phyloP scores from a whole-genome alignment of 2,888 invertebrate species.

The Drosophila leonis region DNA sequence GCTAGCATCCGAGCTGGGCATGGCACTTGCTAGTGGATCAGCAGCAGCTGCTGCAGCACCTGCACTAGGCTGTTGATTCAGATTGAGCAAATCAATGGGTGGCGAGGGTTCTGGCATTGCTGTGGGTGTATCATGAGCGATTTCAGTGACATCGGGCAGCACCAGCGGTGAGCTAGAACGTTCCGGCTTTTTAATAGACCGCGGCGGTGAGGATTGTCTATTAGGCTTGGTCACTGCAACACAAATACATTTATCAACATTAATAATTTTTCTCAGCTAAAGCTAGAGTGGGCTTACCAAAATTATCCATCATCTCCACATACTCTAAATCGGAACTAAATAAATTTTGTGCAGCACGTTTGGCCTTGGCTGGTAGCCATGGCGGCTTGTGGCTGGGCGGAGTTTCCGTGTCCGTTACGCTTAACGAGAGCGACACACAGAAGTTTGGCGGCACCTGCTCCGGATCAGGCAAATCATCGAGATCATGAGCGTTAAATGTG shows the following conservation, averaged over 20 bases:
- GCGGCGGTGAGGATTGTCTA: conserved; percentile 81
- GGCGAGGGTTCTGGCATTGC: conserved; percentile 79
- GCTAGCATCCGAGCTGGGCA: conserved; percentile 85
- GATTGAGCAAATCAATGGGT: conserved; percentile 87
- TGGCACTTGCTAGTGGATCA: conserved; percentile 76
- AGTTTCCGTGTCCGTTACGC: conserved; percentile 90
- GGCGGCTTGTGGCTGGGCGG: conserved; percentile 89
- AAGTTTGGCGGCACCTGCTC: conserved; percentile 91
- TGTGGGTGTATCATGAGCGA: conserved; percentile 77
- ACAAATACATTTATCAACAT: not conserved
- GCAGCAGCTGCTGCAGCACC: conserved; percentile 60
- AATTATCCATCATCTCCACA: conserved; percentile 93
- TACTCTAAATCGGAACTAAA: conserved; percentile 92
- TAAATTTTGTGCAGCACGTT: conserved; percentile 86
- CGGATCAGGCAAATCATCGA: conserved; percentile 92
- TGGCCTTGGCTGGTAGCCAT: conserved; percentile 90
- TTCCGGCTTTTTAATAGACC: conserved; percentile 66
- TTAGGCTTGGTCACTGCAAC: conserved; percentile 85
- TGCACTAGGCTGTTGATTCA: conserved; percentile 83
- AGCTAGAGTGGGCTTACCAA: conserved; percentile 86
- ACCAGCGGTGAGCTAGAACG: conserved; percentile 70
- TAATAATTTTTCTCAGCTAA: not conserved
- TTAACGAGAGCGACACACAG: conserved; percentile 89
- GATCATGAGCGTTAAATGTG: conserved; percentile 90
- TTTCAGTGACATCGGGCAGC: conserved; percentile 84